A percentile compares a stretch with the other conserved stretches of the same genome.
phyloP scores from a whole-genome alignment of 2,797 vertebrate species.

The Ibycter americanus region DNA sequence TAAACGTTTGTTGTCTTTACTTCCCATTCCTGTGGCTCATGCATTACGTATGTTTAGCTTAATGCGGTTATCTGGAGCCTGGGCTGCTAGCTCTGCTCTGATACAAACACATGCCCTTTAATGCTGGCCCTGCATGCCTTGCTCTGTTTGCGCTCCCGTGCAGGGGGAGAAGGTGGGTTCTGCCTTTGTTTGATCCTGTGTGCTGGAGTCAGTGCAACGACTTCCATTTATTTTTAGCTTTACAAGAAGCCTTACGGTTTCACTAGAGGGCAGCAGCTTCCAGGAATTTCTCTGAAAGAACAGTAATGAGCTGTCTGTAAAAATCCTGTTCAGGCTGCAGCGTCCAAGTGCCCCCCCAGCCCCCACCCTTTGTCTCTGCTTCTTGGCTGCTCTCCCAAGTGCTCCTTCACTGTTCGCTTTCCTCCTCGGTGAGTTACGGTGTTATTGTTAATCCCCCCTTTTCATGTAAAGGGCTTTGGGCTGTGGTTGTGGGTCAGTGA shows the following conservation, averaged over 20 bases:
- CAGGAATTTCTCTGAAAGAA: not conserved
- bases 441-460: not conserved
- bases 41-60: not conserved
- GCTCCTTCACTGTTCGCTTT: not conserved
- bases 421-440: not conserved
- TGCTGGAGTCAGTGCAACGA: not conserved
- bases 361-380: not conserved
- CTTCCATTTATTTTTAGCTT: not conserved
- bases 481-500: not conserved
- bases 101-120: not conserved
- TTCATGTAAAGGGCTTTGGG: not conserved
- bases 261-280: conserved; percentile 50
- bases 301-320: not conserved
- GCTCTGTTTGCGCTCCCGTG: not conserved
- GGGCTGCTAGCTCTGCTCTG: not conserved
- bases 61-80: not conserved
- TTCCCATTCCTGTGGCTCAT: not conserved
- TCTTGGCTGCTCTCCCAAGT: not conserved
- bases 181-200: not conserved
- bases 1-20: not conserved
- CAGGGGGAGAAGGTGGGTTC: not conserved
- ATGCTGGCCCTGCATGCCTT: not conserved
- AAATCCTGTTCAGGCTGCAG: not conserved
- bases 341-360: not conserved
- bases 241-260: not conserved